Base-by-base conservation (phyloP, 92 coral and sea anemone species). In the Anthopleura xanthogrammica region DNA sequence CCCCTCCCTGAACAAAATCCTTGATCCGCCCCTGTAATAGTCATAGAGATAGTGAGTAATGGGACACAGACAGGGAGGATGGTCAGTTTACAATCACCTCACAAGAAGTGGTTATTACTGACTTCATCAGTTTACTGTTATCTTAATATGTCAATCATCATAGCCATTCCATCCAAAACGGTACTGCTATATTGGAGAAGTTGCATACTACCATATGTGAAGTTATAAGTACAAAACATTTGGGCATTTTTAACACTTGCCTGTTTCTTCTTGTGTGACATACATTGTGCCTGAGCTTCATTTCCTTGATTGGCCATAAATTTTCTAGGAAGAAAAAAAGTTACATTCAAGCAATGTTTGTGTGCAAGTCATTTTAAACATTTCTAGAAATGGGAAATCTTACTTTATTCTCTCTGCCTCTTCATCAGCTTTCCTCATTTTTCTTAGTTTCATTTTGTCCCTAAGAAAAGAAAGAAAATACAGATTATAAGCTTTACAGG, bases 341-440 rank as follows among this genome's bases (percentile, higher is more conserved):
- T 29, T 29, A 29, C 3, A 22, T 4, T 62, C 29, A 19, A 19
- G 50, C 50, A 5, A 46, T 46, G 50, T 5, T 46, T 46, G 50
- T 29, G 16, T 68, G 16, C 8, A 7, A 8, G 29, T 1, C 7
- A 75, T 54, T 41, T 9, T 19, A 83, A 50, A 16, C 36, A 79
- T 19, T 22, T 54, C n/a, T n/a, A 19, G 14, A 46, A 14, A 78
- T 19, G 19, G 46, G 20, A 40, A 16, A 20, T 72, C 94, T 56
- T 76, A 95, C 98, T 90, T 94, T n/a, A 95, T 81, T 84, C 76
- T 93, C 75, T 93, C 98, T 66, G 98, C 98, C 78, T 95, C 94
- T 74, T 92, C 98, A 19, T 95, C 98, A 60, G 98, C 98, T 76
- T 79, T 87, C 83, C 88, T 89, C 57, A 92, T 92, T 81, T 95